Evolutionary conservation across 1,140 invertebrate genomes (phyloP), one percentile per base, ranked within the genome.

Genomic region (Lerema accius): DNA sequence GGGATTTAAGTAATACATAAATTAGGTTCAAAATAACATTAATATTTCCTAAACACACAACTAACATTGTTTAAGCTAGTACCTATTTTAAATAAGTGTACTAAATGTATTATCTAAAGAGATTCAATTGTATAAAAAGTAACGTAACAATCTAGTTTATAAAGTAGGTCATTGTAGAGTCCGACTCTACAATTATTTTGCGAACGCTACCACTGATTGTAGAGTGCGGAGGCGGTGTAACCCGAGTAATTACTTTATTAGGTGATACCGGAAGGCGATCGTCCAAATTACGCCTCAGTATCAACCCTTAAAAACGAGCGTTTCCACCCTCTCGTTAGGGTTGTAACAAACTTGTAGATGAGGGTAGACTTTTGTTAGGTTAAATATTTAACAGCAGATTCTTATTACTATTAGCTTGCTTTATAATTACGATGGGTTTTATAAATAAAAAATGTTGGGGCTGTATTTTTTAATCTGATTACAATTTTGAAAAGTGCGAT

Each of bases 241-340:
- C 56, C 68, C 55, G 55, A 69, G 72, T 79, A 77, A 81, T 79
- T 81, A 81, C 74, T 77, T 77, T 75, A 81, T 79, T 79, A 77
- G 76, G 67, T 73, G 75, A 71, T 65, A 40, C 67, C 71, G 76
- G 71, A 73, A 75, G 70, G 64, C 55, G 64, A 45, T 56, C 48
- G 42, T 37, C 63, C 55, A 19, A 65, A 76, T 78, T 73, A 76
- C 73, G 65, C 65, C 65, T 51, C 39, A 19, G 67, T 71, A 66
- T 65, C 67, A 69, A 58, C 68, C 68, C 71, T 73, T 63, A 56
- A 58, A 73, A 66, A 65, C 63, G 42, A 56, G 19, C 39, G 51
- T 14, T 56, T 56, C 51, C 51, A 56, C 51, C 39, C 39, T 55
- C 39, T 56, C 35, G 51, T 56, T 56, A 56, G 51, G 51, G 51